Percentiles rank a stretch among this genome's conserved stretches.
These are phyloP conservation scores for Achatina immaculata DNA, from an alignment of 1,140 invertebrate genomes.

Conservation along the genomic window DNA sequence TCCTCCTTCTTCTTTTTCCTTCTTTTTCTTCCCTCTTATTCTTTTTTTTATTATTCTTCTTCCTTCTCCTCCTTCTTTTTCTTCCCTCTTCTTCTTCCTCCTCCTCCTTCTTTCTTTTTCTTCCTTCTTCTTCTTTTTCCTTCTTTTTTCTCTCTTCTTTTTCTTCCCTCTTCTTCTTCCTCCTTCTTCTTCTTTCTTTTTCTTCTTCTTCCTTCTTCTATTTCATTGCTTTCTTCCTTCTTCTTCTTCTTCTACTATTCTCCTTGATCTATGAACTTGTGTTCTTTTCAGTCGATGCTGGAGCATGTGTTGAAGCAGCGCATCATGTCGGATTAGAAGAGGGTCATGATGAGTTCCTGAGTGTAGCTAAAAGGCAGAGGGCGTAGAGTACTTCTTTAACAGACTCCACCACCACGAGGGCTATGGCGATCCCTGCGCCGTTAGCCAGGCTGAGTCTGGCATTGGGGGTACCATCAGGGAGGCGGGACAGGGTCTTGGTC, in stretches of 20 bases:
- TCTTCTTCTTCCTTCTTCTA: constrained; percentile 3
- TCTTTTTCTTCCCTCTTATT: background rate
- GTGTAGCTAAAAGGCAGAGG: too few relatives aligned
- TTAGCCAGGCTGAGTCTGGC: too few relatives aligned
- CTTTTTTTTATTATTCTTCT: background rate
- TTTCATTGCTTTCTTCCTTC: constrained; percentile 9
- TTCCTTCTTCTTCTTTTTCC: background rate
- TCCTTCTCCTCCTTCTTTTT: constrained; percentile 14
- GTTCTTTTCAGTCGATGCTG: too few relatives aligned
- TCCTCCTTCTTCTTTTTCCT: background rate
- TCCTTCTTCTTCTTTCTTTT: background rate
- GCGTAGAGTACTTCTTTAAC: too few relatives aligned
- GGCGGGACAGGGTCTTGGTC: too few relatives aligned
- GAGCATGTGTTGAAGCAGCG: too few relatives aligned
- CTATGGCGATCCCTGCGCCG: too few relatives aligned
- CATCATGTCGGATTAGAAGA: too few relatives aligned
- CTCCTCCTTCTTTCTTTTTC: background rate
- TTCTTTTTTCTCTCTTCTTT: background rate
- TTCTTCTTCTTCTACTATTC: background rate
- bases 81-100: background rate
- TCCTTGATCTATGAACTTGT: too few relatives aligned
- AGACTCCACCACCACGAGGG: too few relatives aligned
- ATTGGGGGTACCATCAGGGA: too few relatives aligned
- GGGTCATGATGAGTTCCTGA: too few relatives aligned
- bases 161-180: background rate